Evolutionary conservation across 2,113 vertebrate genomes (phyloP).

Genomic region (Sinocyclocheilus anophthalmus): DNA sequence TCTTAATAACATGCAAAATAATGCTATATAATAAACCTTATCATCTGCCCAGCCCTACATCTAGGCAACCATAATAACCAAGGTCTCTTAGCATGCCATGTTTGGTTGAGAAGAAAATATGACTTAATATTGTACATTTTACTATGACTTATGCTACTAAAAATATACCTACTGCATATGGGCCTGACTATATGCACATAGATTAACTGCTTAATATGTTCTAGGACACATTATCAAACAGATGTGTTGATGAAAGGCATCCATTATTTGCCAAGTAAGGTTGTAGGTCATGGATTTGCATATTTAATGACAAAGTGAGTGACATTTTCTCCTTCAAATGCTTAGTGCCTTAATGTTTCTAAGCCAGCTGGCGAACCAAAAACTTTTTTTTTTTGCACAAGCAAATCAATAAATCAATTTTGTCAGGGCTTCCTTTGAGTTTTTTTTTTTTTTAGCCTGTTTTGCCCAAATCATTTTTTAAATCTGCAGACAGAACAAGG

Average conservation of each 20-base stretch:
- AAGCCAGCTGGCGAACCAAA: neutral
- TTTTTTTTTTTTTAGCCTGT: neutral
- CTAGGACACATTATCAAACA: neutral
- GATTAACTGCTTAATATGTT: neutral
- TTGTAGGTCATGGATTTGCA: neutral
- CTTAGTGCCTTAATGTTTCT: neutral
- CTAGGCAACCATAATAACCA: neutral
- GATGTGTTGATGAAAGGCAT: neutral
- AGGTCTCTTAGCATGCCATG: neutral
- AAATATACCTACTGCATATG: neutral
- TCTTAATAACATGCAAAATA: neutral
- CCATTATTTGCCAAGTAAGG: neutral
- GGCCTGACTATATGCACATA: neutral
- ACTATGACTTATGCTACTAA: neutral
- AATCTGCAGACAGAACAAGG: constrained; percentile 9
- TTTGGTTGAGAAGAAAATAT: neutral
- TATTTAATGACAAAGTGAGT: neutral
- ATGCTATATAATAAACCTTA: neutral
- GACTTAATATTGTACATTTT: neutral
- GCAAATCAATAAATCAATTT: constrained; percentile 32
- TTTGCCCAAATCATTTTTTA: constrained; percentile 11
- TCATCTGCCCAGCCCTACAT: neutral
- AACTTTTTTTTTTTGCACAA: constrained; percentile 19
- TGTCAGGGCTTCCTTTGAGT: neutral
- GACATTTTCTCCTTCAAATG: neutral